Evolutionary conservation across 1,140 invertebrate genomes (phyloP).

Genomic region (Lepidotrigona ventralis): DNA sequence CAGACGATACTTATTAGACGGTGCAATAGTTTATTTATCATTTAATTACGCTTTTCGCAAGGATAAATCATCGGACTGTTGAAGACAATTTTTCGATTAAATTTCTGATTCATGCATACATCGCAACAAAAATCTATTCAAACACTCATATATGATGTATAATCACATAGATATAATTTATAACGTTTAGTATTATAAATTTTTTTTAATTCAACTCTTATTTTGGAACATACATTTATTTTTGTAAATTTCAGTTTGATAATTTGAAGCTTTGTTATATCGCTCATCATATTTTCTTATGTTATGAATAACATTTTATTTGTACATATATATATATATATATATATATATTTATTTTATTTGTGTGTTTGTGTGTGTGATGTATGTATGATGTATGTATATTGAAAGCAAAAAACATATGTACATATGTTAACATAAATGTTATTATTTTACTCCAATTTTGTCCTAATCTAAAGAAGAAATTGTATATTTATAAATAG

Average conservation of each 20-base stretch:
- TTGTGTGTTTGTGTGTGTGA: too few relatives aligned
- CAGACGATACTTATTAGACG: not conserved
- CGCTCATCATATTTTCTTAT: not conserved
- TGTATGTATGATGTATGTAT: too few relatives aligned
- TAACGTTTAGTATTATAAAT: not conserved
- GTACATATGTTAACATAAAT: too few relatives aligned
- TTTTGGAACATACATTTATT: too few relatives aligned
- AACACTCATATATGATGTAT: not conserved
- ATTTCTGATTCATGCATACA: not conserved
- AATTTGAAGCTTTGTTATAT: too few relatives aligned
- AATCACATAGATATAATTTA: not conserved
- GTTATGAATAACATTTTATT: not conserved
- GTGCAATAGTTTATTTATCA: slow-evolving; percentile 1
- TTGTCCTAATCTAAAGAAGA: too few relatives aligned
- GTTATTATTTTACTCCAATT: not conserved
- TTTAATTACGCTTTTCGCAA: not conserved
- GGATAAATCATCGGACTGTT: not conserved
- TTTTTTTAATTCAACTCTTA: too few relatives aligned
- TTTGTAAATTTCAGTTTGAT: too few relatives aligned
- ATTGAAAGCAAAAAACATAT: too few relatives aligned
- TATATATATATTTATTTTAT: too few relatives aligned
- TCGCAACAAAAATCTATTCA: slow-evolving; percentile 27
- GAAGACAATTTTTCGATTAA: slow-evolving; percentile 12
- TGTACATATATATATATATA: not conserved
- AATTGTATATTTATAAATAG: too few relatives aligned